Conservation (phyloP, 2,113 vertebrate species). For the Garra rufa region DNA sequence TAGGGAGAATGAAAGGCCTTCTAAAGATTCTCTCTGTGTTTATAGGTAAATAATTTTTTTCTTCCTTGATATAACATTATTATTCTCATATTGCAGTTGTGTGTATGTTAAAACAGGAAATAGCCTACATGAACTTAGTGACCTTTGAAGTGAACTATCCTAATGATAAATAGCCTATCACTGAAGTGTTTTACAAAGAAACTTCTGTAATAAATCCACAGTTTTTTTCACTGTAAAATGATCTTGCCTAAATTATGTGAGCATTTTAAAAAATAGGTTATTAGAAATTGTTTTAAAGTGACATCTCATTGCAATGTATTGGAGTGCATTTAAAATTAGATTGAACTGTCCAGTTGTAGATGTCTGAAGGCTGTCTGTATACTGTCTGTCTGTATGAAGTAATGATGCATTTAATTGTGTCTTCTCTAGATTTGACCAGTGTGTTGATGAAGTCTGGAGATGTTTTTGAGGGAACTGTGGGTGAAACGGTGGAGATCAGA, state of each 20-base stretch:
- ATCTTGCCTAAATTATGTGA: neutral
- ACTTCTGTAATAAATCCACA: neutral
- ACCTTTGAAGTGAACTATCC: neutral
- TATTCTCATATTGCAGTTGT: neutral
- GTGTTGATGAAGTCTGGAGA: conserved; percentile 26
- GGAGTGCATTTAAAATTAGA: neutral
- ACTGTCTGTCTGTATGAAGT: neutral
- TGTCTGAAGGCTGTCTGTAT: neutral
- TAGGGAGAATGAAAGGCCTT: neutral
- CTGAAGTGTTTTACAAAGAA: neutral
- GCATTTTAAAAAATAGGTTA: neutral
- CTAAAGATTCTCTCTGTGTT: conserved; percentile 22
- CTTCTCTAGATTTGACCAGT: conserved; percentile 38
- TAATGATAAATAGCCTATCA: neutral
- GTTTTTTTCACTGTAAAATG: neutral
- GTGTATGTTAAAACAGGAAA: neutral
- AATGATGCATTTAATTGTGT: neutral
- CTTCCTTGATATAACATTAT: neutral
- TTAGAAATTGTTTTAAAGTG: neutral
- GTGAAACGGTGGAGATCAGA: conserved; percentile 37
- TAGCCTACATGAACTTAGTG: neutral
- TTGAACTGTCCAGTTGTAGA: neutral
- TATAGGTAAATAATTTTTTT: conserved; percentile 28
- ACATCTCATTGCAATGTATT: neutral
- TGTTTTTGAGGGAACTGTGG: conserved; percentile 28